phyloP scores from a whole-genome alignment of 2,888 invertebrate species.

The Hedya salicella region DNA sequence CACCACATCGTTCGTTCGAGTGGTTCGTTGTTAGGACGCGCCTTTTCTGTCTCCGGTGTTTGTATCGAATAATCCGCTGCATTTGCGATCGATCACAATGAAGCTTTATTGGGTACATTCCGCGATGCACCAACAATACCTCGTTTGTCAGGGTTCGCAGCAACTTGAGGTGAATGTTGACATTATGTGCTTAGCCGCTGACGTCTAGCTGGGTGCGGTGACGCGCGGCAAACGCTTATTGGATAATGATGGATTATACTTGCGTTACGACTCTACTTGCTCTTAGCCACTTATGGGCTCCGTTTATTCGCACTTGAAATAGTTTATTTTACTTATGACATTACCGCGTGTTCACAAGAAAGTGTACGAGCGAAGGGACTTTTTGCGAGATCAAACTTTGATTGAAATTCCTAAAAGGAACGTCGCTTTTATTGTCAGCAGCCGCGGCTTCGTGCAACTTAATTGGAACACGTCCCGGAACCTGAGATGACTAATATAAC shows the following conservation, averaged over 20 bases:
- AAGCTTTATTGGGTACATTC: constrained; percentile 75
- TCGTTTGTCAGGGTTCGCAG: constrained; percentile 79
- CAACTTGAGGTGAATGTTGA: constrained; percentile 61
- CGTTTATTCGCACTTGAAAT: constrained; percentile 16
- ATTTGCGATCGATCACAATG: constrained; percentile 61
- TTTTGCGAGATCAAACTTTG: constrained; percentile 24
- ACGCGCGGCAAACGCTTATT: constrained; percentile 29
- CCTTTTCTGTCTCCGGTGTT: constrained; percentile 64
- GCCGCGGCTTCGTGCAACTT: constrained; percentile 40
- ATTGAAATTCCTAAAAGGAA: constrained; percentile 31
- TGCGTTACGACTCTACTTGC: constrained; percentile 23
- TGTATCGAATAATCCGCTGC: constrained; percentile 60
- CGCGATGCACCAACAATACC: constrained; percentile 67
- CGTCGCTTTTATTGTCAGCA: constrained; percentile 30
- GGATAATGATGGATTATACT: constrained; percentile 40
- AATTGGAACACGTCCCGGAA: constrained; percentile 54
- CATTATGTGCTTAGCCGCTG: constrained; percentile 42
- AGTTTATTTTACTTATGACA: constrained; percentile 38
- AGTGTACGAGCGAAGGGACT: constrained; percentile 8
- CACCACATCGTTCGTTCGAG: constrained; percentile 52
- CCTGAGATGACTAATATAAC: constrained; percentile 43
- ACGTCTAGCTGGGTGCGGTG: constrained; percentile 41
- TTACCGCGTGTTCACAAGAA: constrained; percentile 15
- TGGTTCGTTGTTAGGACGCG: constrained; percentile 52
- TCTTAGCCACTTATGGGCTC: constrained; percentile 22